phyloP scores from a whole-genome alignment of 2,888 invertebrate species.

The Alentia gelatinosa region DNA sequence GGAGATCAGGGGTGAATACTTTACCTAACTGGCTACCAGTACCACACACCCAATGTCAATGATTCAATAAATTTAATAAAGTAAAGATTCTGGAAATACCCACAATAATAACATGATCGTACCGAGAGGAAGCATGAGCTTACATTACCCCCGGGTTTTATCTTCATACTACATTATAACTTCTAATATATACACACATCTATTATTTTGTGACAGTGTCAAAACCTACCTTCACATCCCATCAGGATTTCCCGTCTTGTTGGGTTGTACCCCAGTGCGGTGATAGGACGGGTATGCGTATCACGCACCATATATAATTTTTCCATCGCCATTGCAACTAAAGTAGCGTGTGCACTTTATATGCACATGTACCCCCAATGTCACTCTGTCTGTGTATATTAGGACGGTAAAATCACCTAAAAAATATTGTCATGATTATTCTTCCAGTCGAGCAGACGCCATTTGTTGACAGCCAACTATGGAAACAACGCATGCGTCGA shows the following conservation, averaged over 20 bases:
- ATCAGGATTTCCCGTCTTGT: constrained; percentile 77
- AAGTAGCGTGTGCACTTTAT: neutral
- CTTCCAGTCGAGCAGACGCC: constrained; percentile 40
- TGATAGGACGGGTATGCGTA: constrained; percentile 77
- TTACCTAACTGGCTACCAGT: too few relatives aligned
- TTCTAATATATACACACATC: constrained; percentile 64
- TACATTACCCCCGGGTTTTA: too few relatives aligned
- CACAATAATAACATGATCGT: too few relatives aligned
- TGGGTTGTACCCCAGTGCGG: constrained; percentile 78
- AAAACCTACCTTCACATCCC: constrained; percentile 78
- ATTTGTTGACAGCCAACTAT: constrained; percentile 47
- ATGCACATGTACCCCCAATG: neutral
- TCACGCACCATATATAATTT: constrained; percentile 75
- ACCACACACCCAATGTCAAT: too few relatives aligned
- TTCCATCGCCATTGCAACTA: constrained; percentile 79
- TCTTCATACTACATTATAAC: constrained; percentile 77
- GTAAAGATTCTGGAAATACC: too few relatives aligned
- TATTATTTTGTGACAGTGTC: neutral
- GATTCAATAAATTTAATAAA: too few relatives aligned
- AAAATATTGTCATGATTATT: constrained; percentile 49
- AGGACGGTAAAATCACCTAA: neutral
- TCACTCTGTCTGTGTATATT: neutral
- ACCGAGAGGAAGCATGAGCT: too few relatives aligned
- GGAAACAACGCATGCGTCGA: neutral
- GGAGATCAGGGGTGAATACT: too few relatives aligned